These are phyloP conservation scores for Ianthella basta DNA, from an alignment of 37 sponge, comb jelly and placozoan genomes.

Conservation along the genomic window DNA sequence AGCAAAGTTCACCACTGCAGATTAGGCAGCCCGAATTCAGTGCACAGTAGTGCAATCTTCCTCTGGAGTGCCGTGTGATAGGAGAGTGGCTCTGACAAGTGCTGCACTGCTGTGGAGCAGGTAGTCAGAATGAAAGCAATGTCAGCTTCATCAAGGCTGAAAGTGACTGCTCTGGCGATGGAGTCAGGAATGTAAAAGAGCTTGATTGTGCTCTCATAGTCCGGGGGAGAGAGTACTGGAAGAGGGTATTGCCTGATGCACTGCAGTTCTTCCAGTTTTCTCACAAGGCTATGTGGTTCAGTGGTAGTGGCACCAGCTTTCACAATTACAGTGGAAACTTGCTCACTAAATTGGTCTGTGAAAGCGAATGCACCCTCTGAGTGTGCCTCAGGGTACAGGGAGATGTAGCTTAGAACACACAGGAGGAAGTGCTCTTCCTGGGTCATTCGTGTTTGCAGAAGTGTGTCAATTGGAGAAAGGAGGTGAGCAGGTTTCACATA, in stretches of 20 bases:
- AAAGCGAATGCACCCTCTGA: neutral
- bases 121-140: neutral
- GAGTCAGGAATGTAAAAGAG: conserved; percentile 8
- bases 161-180: neutral
- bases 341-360: neutral
- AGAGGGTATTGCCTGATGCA: conserved; percentile 5
- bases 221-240: conserved; percentile 22
- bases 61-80: too few relatives aligned
- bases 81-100: too few relatives aligned
- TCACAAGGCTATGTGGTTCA: neutral
- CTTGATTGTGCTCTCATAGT: neutral
- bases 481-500: neutral
- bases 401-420: neutral
- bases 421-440: neutral
- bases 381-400: neutral
- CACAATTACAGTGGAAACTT: neutral
- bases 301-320: neutral
- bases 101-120: neutral
- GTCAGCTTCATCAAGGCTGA: neutral
- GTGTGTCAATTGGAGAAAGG: neutral
- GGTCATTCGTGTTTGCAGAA: neutral
- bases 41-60: too few relatives aligned
- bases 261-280: neutral
- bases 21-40: too few relatives aligned
- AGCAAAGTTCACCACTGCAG: too few relatives aligned